Percentiles rank a stretch among this genome's conserved stretches.
Evolutionary conservation across 53 echinoderm and acorn worm genomes (phyloP).

Genomic region (Antedon mediterranea): DNA sequence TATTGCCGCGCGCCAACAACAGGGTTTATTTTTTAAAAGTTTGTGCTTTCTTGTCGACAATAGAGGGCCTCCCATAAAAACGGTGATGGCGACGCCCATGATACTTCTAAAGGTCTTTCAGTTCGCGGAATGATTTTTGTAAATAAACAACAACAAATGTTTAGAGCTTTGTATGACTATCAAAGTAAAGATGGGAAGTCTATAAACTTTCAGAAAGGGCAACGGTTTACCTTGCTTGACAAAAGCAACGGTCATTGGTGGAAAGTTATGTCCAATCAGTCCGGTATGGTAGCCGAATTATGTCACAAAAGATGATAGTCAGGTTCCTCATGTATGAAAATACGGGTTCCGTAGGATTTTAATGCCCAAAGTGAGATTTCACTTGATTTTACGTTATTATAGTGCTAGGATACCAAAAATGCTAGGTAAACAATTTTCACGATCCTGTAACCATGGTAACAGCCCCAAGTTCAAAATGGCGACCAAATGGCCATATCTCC

Average conservation of each 20-base stretch:
- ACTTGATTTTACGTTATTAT: too few relatives aligned
- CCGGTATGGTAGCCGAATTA: constrained; percentile 61
- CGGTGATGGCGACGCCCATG: background rate
- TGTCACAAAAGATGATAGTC: constrained; percentile 37
- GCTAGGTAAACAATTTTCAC: too few relatives aligned
- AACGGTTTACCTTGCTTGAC: constrained; percentile 64
- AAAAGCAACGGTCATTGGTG: constrained; percentile 66
- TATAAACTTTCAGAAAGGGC: constrained; percentile 61
- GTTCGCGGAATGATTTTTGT: background rate
- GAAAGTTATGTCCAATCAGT: constrained; percentile 43
- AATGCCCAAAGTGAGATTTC: too few relatives aligned
- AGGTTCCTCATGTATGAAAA: too few relatives aligned
- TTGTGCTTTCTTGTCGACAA: too few relatives aligned
- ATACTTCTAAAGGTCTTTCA: background rate
- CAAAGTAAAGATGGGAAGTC: constrained; percentile 21
- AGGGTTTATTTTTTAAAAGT: too few relatives aligned
- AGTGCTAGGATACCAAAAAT: too few relatives aligned
- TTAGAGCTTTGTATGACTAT: constrained; percentile 56
- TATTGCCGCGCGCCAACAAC: too few relatives aligned
- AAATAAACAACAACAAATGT: constrained; percentile 11
- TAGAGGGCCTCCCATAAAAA: background rate
- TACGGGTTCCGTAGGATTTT: too few relatives aligned
- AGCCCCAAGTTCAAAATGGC: too few relatives aligned
- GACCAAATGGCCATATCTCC: too few relatives aligned
- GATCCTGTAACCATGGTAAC: too few relatives aligned